A percentile compares a stretch with the other conserved stretches of the same genome.
Evolutionary conservation across 2,797 vertebrate genomes (phyloP).

Genomic region (Gymnothorax reevesii): DNA sequence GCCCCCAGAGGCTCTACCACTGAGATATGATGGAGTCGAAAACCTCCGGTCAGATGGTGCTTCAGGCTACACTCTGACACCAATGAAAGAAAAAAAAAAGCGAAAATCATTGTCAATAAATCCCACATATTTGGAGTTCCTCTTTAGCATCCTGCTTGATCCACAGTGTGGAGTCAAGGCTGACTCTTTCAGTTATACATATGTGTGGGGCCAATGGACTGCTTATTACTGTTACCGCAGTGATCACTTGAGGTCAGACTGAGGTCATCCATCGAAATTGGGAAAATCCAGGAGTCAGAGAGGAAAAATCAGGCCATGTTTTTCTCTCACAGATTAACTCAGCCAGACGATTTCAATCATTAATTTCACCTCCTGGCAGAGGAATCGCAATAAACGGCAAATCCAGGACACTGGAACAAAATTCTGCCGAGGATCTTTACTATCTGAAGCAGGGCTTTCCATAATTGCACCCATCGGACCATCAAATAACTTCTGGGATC

Average conservation of each 20-base stretch:
- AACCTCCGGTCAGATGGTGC: background rate
- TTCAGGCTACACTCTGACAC: background rate
- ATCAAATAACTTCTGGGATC: no score
- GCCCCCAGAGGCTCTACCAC: background rate
- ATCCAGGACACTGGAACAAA: no score
- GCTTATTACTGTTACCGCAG: background rate
- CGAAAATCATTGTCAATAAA: background rate
- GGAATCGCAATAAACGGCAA: no score
- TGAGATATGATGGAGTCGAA: background rate
- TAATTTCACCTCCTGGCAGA: no score
- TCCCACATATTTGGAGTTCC: background rate
- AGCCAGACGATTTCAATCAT: no score
- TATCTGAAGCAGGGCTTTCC: no score
- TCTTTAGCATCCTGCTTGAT: background rate
- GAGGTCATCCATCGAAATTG: background rate
- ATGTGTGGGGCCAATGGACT: background rate
- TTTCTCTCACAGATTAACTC: no score
- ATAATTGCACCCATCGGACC: no score
- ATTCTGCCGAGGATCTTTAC: no score
- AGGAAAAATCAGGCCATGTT: no score
- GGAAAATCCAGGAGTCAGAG: no score
- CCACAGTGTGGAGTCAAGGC: background rate
- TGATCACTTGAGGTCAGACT: background rate
- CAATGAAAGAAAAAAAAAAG: background rate
- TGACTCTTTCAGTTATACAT: background rate